Base-by-base conservation (phyloP, 2,797 vertebrate genomes). In the Geotrypetes seraphini region DNA sequence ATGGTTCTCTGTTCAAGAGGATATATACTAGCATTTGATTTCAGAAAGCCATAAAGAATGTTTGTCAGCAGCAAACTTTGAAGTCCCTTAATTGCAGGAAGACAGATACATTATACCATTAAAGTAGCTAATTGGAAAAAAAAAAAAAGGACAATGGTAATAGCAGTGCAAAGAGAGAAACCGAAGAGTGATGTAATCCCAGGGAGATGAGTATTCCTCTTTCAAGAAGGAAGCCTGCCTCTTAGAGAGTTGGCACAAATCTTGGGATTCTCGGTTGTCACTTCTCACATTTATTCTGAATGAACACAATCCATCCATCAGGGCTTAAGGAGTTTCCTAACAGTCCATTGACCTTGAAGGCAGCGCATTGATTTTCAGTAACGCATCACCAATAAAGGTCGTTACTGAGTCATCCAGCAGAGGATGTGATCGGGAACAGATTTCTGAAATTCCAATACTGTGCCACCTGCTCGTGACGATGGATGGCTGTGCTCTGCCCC, bases 311-410 rank as follows among this genome's bases (percentile, higher is more conserved):
- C 87, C 85, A 92, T 97, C 92, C 73, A 86, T 96, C 91, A 95
- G 86, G 65, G 77, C 86, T 85, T 88, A 91, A 91, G 87, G 89
- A 94, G 88, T 91, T 92, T 91, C 88, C 89, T 85, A 91, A 90
- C 89, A 91, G 88, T 95, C 92, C 90, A 95, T 93, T 97, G 93
- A 97, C 94, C 94, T 99, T 99, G 92, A 96, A 89, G 88, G 85
- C 46, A 50, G 83, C 75, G 65, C 90, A 96, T 95, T 91, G 94
- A 99, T 99, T 96, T 97, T 91, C 86, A 87, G 90, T 91, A 92
- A 90, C 80, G 59, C 76, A 82, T 88, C 76, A 52, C 85, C 92
- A 92, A 93, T 89, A 86, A n/a, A 84, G 86, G 74, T 76, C 70
- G 81, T 86, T 86, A 88, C 83, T 65, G 82, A 86, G 62, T 74